Evolutionary conservation across 1,140 invertebrate species (phyloP).

Genomic region (Amyelois transitella): DNA sequence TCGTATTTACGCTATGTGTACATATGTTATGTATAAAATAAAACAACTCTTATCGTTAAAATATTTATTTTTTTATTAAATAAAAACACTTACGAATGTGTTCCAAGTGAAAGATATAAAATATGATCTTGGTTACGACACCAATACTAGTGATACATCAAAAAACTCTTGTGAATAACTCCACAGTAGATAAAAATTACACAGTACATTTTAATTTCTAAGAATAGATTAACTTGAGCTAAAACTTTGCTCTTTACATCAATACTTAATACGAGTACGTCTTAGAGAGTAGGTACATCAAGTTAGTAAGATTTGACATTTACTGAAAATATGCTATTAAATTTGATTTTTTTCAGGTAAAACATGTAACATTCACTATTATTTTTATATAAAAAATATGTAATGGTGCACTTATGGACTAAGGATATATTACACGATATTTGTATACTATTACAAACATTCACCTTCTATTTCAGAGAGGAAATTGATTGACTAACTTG

Average conservation of each 20-base stretch:
- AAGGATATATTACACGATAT: too few relatives aligned
- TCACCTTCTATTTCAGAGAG: too few relatives aligned
- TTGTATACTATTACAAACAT: too few relatives aligned
- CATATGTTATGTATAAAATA: background rate
- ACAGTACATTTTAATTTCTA: background rate
- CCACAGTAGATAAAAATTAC: background rate
- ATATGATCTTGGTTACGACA: constrained; percentile 12
- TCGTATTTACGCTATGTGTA: background rate
- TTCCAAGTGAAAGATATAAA: constrained; percentile 45
- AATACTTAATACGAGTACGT: background rate
- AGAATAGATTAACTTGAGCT: background rate
- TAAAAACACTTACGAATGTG: constrained; percentile 47
- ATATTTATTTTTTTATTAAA: constrained; percentile 28
- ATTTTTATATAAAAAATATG: too few relatives aligned
- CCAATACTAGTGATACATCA: background rate
- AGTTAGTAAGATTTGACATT: background rate
- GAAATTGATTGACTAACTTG: too few relatives aligned
- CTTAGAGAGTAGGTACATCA: background rate
- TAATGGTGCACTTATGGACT: too few relatives aligned
- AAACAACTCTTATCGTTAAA: background rate
- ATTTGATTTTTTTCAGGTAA: too few relatives aligned
- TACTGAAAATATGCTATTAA: too few relatives aligned
- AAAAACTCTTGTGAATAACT: background rate
- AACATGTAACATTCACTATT: too few relatives aligned
- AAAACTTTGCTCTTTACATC: background rate